Conservation (phyloP, 2,888 invertebrate genomes). For the Coenonympha arcania region DNA sequence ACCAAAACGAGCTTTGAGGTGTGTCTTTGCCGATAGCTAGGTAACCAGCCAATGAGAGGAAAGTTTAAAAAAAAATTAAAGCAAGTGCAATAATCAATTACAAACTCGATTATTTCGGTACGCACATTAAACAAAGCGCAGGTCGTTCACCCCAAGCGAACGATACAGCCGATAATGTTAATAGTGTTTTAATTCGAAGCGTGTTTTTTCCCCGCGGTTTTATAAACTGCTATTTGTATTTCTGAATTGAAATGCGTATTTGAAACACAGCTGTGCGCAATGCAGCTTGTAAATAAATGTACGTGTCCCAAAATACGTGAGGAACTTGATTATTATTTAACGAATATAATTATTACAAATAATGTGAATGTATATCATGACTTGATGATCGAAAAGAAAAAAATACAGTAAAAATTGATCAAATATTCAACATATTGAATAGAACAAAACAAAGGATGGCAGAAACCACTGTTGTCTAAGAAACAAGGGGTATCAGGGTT, state of each 20-base stretch:
- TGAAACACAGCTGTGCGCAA: conserved; percentile 1
- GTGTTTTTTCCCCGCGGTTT: conserved; percentile 15
- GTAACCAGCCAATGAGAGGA: conserved; percentile 5
- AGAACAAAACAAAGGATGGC: too few relatives aligned
- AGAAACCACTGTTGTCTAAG: neutral
- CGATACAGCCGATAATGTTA: conserved; percentile 26
- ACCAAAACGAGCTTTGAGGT: too few relatives aligned
- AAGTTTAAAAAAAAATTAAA: conserved; percentile 13
- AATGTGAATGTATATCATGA: too few relatives aligned
- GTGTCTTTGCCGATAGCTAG: too few relatives aligned
- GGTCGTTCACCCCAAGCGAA: conserved; percentile 22
- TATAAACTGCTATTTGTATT: neutral
- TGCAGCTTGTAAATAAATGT: conserved; percentile 2
- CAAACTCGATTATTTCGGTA: conserved; percentile 18
- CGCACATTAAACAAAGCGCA: conserved; percentile 24
- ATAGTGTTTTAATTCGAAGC: conserved; percentile 21
- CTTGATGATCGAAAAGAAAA: too few relatives aligned
- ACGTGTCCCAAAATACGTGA: neutral
- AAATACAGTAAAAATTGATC: too few relatives aligned
- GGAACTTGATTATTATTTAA: neutral
- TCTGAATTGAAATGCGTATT: conserved; percentile 4
- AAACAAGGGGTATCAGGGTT: neutral
- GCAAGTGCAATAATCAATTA: conserved; percentile 23
- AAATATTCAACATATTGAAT: too few relatives aligned
- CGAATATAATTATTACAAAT: neutral